Evolutionary conservation across 1,140 invertebrate genomes (phyloP), one percentile per base, ranked within the genome.

Genomic region (Diabrotica undecimpunctata): DNA sequence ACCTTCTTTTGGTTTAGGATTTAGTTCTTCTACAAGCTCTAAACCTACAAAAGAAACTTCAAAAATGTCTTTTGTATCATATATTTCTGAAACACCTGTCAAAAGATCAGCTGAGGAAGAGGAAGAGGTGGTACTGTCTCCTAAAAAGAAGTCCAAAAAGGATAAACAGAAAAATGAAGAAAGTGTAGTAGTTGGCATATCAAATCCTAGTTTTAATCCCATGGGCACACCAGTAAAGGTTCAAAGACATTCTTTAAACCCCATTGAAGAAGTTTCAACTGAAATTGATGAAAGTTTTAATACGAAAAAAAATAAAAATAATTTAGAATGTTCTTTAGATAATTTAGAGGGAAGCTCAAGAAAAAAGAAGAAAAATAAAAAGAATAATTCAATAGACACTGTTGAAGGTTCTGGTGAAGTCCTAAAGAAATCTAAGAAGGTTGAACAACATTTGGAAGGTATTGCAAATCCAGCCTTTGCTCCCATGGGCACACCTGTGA

Each of bases 151-250:
- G 14, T 36, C 11, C 9, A 58, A 58, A 8, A 57, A 63, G 13
- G 37, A 63, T 55, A 55, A 46, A 66, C 52, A 60, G 54, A 50
- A 39, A 51, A 52, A 37, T 58, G 12, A 41, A 71, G 51, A 65
- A 74, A 58, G 38, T n/a, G 50, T 7, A 12, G 6, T 38, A n/a
- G 55, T 11, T 13, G 75, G 75, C 11, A 12, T 75, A 12, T 61
- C 62, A 9, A 76, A 76, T 69, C 75, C 75, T 50, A 70, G 69
- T 9, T 75, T 74, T 69, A 67, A 75, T 66, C 73, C 73, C 0
- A 39, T 75, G 9, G 63, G 35, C 62, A 68, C 54, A 38, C 62
- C 65, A 10, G 12, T 67, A n/a, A 50, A 53, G 7, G 62, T 61
- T 53, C 51, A 72, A 57, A 76, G 70, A 65, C 73, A 76, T 52